phyloP scores from a whole-genome alignment of 2,888 invertebrate genomes.

The Cotesia congregata region DNA sequence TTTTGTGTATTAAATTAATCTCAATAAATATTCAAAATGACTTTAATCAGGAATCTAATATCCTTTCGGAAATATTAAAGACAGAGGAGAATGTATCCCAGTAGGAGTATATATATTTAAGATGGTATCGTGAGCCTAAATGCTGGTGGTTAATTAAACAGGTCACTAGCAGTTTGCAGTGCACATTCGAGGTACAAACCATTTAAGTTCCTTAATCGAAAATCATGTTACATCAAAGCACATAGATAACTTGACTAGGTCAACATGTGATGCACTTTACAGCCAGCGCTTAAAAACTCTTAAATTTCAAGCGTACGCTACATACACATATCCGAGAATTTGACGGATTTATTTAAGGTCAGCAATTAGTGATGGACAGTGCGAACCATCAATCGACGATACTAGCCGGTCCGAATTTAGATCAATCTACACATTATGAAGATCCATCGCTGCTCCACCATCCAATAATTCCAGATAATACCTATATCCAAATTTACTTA shows the following conservation, averaged over 20 bases:
- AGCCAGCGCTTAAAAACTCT: neutral
- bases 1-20: no score
- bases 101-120: neutral
- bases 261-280: neutral
- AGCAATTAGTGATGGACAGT: neutral
- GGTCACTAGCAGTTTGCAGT: neutral
- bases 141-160: neutral
- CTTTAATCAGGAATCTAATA: no score
- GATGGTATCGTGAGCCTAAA: neutral
- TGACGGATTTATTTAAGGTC: neutral
- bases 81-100: no score
- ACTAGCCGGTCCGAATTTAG: neutral
- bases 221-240: neutral
- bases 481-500: neutral
- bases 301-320: neutral
- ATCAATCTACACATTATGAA: slow-evolving; percentile 1
- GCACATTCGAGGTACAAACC: neutral
- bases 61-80: no score
- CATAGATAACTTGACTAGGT: neutral
- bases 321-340: neutral
- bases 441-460: slow-evolving; percentile 4
- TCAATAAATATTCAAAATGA: no score
- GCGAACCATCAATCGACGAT: neutral
- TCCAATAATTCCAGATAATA: slow-evolving; percentile 27
- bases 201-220: neutral